Conservation (phyloP, 2,888 invertebrate genomes). For the Erpobdella octoculata region DNA sequence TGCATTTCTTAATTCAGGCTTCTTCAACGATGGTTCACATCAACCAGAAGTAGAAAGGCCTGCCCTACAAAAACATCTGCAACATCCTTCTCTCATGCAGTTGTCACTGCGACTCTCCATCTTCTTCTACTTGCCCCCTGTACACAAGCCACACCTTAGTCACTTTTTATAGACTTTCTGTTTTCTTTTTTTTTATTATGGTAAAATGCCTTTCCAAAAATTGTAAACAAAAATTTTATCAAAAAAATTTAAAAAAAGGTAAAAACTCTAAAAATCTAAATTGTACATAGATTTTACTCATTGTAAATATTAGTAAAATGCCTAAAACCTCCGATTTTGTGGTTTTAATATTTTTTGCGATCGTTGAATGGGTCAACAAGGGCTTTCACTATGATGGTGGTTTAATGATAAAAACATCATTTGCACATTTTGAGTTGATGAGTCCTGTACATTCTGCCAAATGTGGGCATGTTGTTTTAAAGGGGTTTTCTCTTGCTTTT, state of each 20-base stretch:
- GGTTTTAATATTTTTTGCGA: too few relatives aligned
- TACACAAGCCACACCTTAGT: not conserved
- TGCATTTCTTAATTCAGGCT: not conserved
- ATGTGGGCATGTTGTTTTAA: too few relatives aligned
- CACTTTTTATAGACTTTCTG: not conserved
- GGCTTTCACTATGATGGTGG: too few relatives aligned
- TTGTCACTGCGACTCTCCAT: too few relatives aligned
- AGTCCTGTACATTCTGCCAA: too few relatives aligned
- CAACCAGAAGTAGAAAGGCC: not conserved
- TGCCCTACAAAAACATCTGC: not conserved
- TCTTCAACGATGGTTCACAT: not conserved
- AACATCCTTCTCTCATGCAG: not conserved
- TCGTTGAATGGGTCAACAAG: too few relatives aligned
- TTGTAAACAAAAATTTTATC: not conserved
- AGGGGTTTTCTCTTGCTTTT: too few relatives aligned
- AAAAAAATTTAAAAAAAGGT: not conserved
- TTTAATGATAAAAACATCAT: too few relatives aligned
- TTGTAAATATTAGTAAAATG: slow-evolving; percentile 6
- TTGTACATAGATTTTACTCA: not conserved
- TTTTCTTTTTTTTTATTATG: slow-evolving; percentile 1
- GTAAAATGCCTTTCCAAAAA: not conserved
- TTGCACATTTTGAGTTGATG: too few relatives aligned
- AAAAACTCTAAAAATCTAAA: not conserved
- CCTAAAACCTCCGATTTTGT: not conserved
- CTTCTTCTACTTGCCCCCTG: too few relatives aligned